Evolutionary conservation across 2,888 invertebrate genomes (phyloP).

Genomic region (Tenthredo mesomela): DNA sequence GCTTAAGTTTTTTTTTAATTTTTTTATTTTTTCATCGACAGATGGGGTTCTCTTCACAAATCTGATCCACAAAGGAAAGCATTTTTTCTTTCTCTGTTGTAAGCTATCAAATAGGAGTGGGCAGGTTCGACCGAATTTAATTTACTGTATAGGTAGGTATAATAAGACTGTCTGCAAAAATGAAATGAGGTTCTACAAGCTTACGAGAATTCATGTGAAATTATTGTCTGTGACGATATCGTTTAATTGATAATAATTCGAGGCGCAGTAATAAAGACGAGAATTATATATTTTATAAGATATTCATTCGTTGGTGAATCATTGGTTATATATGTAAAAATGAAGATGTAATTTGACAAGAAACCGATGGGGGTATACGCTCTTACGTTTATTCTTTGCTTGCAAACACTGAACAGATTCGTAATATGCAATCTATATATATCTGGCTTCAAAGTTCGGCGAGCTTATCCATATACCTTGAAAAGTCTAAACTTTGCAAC

Average conservation of each 20-base stretch:
- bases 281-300: not conserved
- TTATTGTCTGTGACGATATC: not conserved
- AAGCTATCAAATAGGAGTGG: not conserved
- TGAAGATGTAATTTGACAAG: not conserved
- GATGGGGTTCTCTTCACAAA: not conserved
- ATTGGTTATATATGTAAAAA: not conserved
- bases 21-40: not conserved
- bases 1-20: not conserved
- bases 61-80: not conserved
- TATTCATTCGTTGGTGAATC: not conserved
- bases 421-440: not conserved
- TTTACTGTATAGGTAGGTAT: not conserved
- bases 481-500: not conserved
- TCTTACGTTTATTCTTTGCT: not conserved
- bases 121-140: not conserved
- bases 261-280: too few species aligned
- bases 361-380: not conserved
- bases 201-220: not conserved
- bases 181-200: not conserved
- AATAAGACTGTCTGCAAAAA: not conserved
- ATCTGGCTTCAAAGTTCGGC: not conserved
- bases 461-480: not conserved
- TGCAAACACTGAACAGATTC: slow-evolving; percentile 6
- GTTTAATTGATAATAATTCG: not conserved
- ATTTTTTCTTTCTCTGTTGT: not conserved